A percentile compares a stretch with the other conserved stretches of the same genome.
Conservation (phyloP, 1,140 invertebrate species). For the Diplogasteroides magnus region DNA sequence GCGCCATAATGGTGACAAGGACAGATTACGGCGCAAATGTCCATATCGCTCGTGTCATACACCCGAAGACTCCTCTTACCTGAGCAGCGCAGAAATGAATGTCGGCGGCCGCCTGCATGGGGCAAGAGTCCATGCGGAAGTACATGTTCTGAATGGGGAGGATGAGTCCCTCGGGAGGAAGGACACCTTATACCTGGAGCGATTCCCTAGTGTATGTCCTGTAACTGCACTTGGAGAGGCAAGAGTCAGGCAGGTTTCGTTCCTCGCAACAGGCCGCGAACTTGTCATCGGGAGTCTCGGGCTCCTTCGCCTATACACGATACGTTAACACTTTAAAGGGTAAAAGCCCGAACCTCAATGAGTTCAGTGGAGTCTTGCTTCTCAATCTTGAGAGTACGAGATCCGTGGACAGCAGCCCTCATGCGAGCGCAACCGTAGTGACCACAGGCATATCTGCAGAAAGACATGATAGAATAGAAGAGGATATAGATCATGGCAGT, state of each 20-base stretch:
- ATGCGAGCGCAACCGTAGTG: constrained; percentile 32
- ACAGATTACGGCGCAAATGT: too few species aligned
- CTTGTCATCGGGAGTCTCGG: constrained; percentile 38
- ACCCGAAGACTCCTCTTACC: too few species aligned
- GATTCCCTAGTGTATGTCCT: constrained; percentile 40
- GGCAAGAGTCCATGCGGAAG: constrained; percentile 37
- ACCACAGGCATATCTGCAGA: neutral
- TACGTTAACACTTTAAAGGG: too few species aligned
- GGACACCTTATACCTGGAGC: constrained; percentile 26
- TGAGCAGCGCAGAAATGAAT: constrained; percentile 48
- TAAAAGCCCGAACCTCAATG: neutral
- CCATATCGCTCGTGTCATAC: too few species aligned
- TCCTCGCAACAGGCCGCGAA: constrained; percentile 45
- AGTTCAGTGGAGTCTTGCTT: neutral
- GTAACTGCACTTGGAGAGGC: constrained; percentile 39
- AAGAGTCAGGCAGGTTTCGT: constrained; percentile 42
- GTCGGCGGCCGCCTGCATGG: constrained; percentile 43
- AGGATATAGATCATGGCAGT: too few species aligned
- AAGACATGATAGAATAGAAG: neutral
- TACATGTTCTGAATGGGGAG: constrained; percentile 28
- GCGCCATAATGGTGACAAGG: too few species aligned
- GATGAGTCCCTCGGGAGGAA: too few species aligned
- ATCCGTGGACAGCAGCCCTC: constrained; percentile 21
- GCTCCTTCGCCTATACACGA: too few species aligned
- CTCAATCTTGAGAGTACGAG: constrained; percentile 23